These are phyloP conservation scores for Magallana gigas DNA, from an alignment of 1,140 invertebrate genomes.

Conservation along the genomic window DNA sequence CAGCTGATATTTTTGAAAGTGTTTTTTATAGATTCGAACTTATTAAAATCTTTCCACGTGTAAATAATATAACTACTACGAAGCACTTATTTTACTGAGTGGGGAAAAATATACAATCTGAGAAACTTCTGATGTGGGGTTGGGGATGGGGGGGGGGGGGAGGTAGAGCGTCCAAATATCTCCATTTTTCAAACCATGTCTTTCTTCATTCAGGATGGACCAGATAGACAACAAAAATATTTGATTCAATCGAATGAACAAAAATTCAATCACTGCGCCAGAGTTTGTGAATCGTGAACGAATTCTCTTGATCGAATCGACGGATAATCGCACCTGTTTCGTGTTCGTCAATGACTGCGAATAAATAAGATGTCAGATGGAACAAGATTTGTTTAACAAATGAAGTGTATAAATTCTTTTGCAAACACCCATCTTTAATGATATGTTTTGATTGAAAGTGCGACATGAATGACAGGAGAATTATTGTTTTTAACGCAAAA, in stretches of 20 bases:
- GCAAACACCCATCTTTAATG: conserved; percentile 33
- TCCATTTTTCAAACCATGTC: too few species aligned
- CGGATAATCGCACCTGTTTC: neutral
- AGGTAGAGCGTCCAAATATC: too few species aligned
- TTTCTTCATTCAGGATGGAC: neutral
- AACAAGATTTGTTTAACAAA: conserved; percentile 25
- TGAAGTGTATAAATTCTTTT: conserved; percentile 29
- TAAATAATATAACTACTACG: neutral
- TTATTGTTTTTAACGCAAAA: conserved; percentile 4
- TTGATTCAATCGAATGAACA: conserved; percentile 10
- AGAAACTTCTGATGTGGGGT: too few species aligned
- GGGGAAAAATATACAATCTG: too few species aligned
- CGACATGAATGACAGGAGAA: neutral
- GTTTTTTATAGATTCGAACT: conserved; percentile 31
- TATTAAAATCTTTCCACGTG: neutral
- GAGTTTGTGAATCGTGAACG: conserved; percentile 26
- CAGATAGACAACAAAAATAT: neutral
- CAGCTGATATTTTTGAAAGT: conserved; percentile 34
- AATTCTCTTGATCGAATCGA: neutral
- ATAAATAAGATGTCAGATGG: conserved; percentile 26
- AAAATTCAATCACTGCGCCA: neutral
- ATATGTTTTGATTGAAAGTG: conserved; percentile 23
- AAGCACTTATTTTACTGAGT: neutral
- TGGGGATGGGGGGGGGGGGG: too few species aligned
- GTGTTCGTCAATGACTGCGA: conserved; percentile 13